These are phyloP conservation scores for Trematocara macrostoma DNA, from an alignment of 2,113 vertebrate genomes.

Conservation along the genomic window DNA sequence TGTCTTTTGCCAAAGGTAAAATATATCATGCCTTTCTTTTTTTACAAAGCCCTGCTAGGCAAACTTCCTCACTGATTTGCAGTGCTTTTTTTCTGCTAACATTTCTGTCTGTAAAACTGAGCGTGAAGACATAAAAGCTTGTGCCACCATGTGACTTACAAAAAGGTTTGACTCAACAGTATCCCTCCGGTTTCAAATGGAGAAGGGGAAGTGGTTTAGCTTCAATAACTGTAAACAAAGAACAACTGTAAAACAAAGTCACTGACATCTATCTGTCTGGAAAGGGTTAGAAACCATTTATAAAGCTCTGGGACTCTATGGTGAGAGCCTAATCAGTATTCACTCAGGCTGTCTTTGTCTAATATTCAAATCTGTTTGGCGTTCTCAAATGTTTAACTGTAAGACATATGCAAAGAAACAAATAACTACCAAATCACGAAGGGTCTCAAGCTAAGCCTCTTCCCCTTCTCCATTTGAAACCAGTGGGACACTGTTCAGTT, in stretches of 20 bases:
- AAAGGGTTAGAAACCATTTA: background rate
- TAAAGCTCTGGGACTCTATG: background rate
- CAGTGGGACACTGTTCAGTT: background rate
- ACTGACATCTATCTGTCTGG: background rate
- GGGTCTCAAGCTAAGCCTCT: background rate
- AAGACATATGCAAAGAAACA: background rate
- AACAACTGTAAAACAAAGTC: background rate
- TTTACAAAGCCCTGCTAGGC: background rate
- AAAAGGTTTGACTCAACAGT: background rate
- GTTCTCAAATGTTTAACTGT: background rate
- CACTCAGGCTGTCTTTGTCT: background rate
- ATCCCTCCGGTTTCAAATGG: background rate
- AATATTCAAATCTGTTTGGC: background rate
- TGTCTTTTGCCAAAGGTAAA: background rate
- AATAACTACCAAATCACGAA: background rate
- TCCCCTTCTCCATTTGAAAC: background rate
- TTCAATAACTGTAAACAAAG: background rate
- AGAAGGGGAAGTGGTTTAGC: background rate
- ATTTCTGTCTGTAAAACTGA: background rate
- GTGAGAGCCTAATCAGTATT: background rate
- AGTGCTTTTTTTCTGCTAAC: background rate
- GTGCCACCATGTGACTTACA: background rate
- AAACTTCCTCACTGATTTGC: fast-evolving
- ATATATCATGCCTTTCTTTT: background rate
- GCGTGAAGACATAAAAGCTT: background rate